Evolutionary conservation across 1,140 invertebrate genomes (phyloP).

Genomic region (Gryon sp.): DNA sequence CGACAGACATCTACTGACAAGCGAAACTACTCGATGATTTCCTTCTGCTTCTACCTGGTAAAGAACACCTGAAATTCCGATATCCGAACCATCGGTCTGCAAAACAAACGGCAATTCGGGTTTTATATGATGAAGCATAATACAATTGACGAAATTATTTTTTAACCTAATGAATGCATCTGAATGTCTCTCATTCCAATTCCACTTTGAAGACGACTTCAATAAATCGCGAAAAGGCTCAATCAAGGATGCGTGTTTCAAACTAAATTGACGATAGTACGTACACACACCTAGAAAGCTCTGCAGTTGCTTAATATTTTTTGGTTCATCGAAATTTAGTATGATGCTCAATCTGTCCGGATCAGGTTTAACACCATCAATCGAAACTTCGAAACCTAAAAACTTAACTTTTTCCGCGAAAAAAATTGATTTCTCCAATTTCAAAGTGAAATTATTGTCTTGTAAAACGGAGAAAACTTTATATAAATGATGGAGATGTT

Average conservation of each 20-base stretch:
- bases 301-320: constrained; percentile 44
- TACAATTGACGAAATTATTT: constrained; percentile 28
- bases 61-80: constrained; percentile 37
- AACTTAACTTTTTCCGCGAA: constrained; percentile 26
- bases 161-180: constrained; percentile 36
- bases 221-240: constrained; percentile 49
- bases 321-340: constrained; percentile 31
- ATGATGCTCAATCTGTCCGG: constrained; percentile 18
- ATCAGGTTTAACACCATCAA: constrained; percentile 23
- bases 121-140: constrained; percentile 21
- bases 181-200: constrained; percentile 30
- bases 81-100: constrained; percentile 43
- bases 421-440: constrained; percentile 47
- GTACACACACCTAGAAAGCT: constrained; percentile 48
- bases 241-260: constrained; percentile 19
- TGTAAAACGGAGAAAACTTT: constrained; percentile 33
- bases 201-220: constrained; percentile 24
- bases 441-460: constrained; percentile 45
- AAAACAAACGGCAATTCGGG: constrained; percentile 18
- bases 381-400: constrained; percentile 41
- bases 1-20: constrained; percentile 40
- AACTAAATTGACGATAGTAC: constrained; percentile 45
- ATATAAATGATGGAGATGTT: constrained; percentile 11
- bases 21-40: constrained; percentile 30
- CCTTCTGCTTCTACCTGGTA: constrained; percentile 33